Evolutionary conservation across 2,888 invertebrate genomes (phyloP), one percentile per base, ranked within the genome.

Genomic region (Chorisops tibialis): DNA sequence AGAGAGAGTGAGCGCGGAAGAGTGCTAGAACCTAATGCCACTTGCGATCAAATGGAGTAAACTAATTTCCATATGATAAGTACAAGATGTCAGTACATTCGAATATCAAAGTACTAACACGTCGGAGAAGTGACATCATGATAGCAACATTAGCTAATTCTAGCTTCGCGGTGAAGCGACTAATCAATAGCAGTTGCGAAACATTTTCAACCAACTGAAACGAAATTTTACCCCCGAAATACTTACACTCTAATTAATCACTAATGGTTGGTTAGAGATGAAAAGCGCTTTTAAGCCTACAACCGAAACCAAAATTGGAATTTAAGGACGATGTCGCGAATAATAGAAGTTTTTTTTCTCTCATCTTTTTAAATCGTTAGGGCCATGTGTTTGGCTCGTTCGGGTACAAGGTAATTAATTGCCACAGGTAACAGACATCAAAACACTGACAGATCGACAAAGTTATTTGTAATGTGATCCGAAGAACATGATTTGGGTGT

Each of bases 401-500:
- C 30, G 35, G 35, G 43, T 30, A 24, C 43, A 19, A 30, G 35
- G 56, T 45, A 43, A 56, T 56, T 56, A 56, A 56, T 56, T 56
- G n/a, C 43, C 18, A 45, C 43, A 56, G 56, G 56, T 56, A 56
- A 30, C 45, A 56, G 30, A 56, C 56, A 56, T 56, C 56, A 56
- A 45, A 56, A 43, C 43, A 35, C 18, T 43, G 56, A 43, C 56
- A 56, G 43, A 56, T 43, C 56, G 56, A 56, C 56, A 56, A 43
- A 30, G 30, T 30, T 30, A 30, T 12, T 22, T 21, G 56, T 56
- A 56, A 56, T 56, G 56, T 43, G 56, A 56, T 56, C 43, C 56
- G 43, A 45, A 45, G 45, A 56, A 45, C 56, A 56, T 43, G 56
- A 56, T 56, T 56, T 56, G 56, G n/a, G 56, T 56, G 56, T 56